Percentiles rank a stretch among this genome's conserved stretches.
Evolutionary conservation across 2,888 invertebrate species (phyloP).

Genomic region (Aleiodes leptofemur): DNA sequence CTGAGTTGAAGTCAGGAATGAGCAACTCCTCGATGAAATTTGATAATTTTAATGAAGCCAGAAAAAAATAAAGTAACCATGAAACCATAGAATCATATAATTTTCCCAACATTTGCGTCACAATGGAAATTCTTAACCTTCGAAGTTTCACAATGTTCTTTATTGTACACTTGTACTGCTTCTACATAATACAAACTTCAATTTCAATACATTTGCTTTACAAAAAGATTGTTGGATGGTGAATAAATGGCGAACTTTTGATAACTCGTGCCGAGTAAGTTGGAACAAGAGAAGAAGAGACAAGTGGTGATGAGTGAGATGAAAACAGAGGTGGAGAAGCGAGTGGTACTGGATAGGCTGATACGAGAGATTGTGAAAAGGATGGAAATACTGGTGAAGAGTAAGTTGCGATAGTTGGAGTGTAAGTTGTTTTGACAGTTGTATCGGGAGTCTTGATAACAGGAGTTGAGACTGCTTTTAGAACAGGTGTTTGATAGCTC

Average conservation of each 20-base stretch:
- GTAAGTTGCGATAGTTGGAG: conserved; percentile 4
- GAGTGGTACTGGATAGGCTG: not conserved
- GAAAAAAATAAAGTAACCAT: no score
- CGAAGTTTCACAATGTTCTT: not conserved
- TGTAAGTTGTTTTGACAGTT: not conserved
- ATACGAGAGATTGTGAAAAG: not conserved
- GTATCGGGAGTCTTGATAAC: not conserved
- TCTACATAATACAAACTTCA: not conserved
- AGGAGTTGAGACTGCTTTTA: not conserved
- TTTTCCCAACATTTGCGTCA: not conserved
- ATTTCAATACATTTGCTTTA: not conserved
- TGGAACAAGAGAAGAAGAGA: conserved; percentile 5
- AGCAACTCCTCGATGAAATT: no score
- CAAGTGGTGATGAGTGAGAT: conserved; percentile 15
- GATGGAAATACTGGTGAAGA: not conserved
- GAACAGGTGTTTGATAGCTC: not conserved
- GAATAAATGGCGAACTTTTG: not conserved
- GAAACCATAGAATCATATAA: no score
- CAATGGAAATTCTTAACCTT: not conserved
- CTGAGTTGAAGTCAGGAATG: no score
- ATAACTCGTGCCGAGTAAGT: not conserved
- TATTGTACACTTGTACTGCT: not conserved
- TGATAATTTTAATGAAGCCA: no score
- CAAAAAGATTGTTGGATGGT: not conserved
- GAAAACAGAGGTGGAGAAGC: conserved; percentile 8